Percentiles rank a stretch among this genome's conserved stretches.
Conservation (phyloP, 2,888 invertebrate genomes). For the Tillus elongatus region DNA sequence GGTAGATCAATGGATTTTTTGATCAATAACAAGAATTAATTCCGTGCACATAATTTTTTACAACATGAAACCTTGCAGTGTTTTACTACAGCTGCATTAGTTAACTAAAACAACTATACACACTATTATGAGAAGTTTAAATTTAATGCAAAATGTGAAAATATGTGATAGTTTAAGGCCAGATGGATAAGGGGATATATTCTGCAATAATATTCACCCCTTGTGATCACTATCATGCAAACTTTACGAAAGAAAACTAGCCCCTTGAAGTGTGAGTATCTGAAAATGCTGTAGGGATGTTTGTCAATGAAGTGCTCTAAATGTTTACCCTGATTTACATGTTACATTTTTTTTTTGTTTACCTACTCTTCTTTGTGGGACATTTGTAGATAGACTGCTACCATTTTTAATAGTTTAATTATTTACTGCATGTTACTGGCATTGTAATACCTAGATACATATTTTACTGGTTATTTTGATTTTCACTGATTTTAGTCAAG, state of each 20-base stretch:
- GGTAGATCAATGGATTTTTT: slow-evolving; percentile 35
- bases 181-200: slow-evolving; percentile 24
- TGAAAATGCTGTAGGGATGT: too few relatives aligned
- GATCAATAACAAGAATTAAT: slow-evolving; percentile 33
- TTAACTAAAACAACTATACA: slow-evolving; percentile 6
- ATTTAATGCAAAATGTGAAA: slow-evolving; percentile 30
- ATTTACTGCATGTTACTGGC: too few relatives aligned
- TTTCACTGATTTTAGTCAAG: too few relatives aligned
- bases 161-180: slow-evolving; percentile 30
- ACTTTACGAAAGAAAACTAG: slow-evolving; percentile 88
- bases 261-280: slow-evolving; percentile 85
- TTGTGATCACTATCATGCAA: slow-evolving; percentile 55
- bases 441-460: too few relatives aligned
- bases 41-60: slow-evolving; percentile 21
- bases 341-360: too few relatives aligned
- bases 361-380: too few relatives aligned
- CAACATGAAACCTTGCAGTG: not conserved
- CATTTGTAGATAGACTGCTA: too few relatives aligned
- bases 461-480: too few relatives aligned
- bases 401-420: too few relatives aligned
- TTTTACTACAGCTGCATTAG: not conserved
- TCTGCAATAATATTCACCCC: slow-evolving; percentile 9
- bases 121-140: slow-evolving; percentile 24
- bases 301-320: too few relatives aligned
- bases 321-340: too few relatives aligned